phyloP scores from a whole-genome alignment of 2,888 invertebrate genomes.

The Acrobasis consociella region DNA sequence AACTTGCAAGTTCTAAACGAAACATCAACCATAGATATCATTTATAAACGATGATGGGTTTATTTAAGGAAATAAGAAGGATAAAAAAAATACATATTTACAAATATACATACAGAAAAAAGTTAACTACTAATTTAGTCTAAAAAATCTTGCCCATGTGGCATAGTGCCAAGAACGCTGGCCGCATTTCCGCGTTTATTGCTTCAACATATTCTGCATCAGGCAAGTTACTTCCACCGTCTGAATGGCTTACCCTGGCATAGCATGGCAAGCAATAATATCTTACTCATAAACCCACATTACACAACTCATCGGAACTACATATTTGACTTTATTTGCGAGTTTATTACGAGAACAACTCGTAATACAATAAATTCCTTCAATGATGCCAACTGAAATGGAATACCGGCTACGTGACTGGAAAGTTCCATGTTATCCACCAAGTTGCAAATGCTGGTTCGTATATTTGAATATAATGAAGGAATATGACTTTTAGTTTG shows the following conservation, averaged over 20 bases:
- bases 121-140: too few relatives aligned
- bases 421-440: slow-evolving; percentile 44
- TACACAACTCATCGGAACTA: neutral
- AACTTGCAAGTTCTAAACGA: too few relatives aligned
- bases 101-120: too few relatives aligned
- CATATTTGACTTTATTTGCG: slow-evolving; percentile 8
- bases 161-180: too few relatives aligned
- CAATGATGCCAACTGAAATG: slow-evolving; percentile 53
- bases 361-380: slow-evolving; percentile 51
- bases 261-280: neutral
- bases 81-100: too few relatives aligned
- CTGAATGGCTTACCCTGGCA: neutral
- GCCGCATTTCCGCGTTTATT: too few relatives aligned
- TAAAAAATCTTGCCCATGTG: too few relatives aligned
- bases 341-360: slow-evolving; percentile 30
- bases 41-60: too few relatives aligned
- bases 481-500: slow-evolving; percentile 27
- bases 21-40: too few relatives aligned
- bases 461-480: slow-evolving; percentile 28
- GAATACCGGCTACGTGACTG: slow-evolving; percentile 55
- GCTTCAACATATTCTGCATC: too few relatives aligned
- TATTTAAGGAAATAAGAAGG: too few relatives aligned
- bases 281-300: neutral
- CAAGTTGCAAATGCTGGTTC: slow-evolving; percentile 31
- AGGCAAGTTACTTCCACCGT: too few relatives aligned